Evolutionary conservation across 1,140 invertebrate genomes (phyloP), one percentile per base, ranked within the genome.

Genomic region (Lucilia sericata): DNA sequence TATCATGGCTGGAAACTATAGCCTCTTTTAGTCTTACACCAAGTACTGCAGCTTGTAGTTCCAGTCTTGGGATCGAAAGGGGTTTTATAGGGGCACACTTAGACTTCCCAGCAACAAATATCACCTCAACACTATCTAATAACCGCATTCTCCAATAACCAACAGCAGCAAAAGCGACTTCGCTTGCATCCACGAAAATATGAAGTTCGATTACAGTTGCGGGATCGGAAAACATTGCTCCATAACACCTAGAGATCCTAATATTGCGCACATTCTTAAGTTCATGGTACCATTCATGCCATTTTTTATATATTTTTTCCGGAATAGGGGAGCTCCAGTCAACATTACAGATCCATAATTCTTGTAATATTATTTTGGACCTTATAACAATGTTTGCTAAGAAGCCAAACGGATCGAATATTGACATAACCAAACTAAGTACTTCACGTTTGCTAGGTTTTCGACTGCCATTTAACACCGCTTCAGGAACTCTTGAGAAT

Each of bases 61-160:
- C 83, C 19, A 83, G 25, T 30, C 83, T 25, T 30, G 83, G 83
- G 9, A 76, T 36, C 5, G 83, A 83, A 4, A 83, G 47, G 13
- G 74, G 21, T 9, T 83, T 83, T 7, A 83, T 13, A n/a, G 83
- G 74, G 12, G 74, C 55, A 74, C 21, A 76, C 30, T 76, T 74
- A 4, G 74, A 75, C 34, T 83, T 83, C 25, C 74, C 83, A 9
- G 74, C 74, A 2, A 83, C 21, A 76, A 83, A 83, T 17, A 70
- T 17, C 8, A 70, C 19, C 7, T 70, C 19, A 21, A 70, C 60
- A 5, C 19, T 21, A 5, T 19, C 19, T 19, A 10, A n/a, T 3
- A 17, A 47, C 17, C 10, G 19, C 19, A 55, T 81, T 47, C 78
- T 30, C 74, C 74, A 75, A 36, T 78, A 42, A n/a, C 34, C 34